Percentiles rank a stretch among this genome's conserved stretches.
Conservation (phyloP, 1,140 invertebrate genomes). For the Apis florea region DNA sequence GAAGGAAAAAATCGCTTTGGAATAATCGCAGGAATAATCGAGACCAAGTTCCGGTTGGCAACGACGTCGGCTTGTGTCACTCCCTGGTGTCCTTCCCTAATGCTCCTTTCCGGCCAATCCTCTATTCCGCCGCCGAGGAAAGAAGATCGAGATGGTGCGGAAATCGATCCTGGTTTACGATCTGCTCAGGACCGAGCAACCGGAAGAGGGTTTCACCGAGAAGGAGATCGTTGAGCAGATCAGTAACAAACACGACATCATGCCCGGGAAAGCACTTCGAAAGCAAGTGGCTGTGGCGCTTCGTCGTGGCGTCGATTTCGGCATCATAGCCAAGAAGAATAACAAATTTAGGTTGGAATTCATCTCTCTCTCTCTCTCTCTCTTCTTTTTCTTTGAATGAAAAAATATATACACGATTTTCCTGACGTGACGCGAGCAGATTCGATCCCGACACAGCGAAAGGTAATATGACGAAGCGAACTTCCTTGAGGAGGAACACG, state of each 20-base stretch:
- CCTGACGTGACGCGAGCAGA: slow-evolving; percentile 12
- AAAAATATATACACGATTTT: neutral
- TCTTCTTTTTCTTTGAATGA: no score
- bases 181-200: slow-evolving; percentile 58
- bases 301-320: slow-evolving; percentile 69
- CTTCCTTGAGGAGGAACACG: neutral
- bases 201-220: slow-evolving; percentile 57
- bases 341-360: slow-evolving; percentile 68
- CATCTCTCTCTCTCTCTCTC: neutral
- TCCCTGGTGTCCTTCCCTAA: neutral
- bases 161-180: slow-evolving; percentile 67
- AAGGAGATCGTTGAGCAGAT: slow-evolving; percentile 66
- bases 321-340: slow-evolving; percentile 65
- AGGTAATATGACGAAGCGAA: neutral
- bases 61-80: neutral
- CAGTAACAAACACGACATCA: slow-evolving; percentile 65
- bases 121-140: slow-evolving; percentile 1
- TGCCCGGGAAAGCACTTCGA: slow-evolving; percentile 55
- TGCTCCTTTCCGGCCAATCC: slow-evolving; percentile 3
- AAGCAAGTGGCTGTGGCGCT: slow-evolving; percentile 66
- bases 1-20: neutral
- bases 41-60: slow-evolving; percentile 4
- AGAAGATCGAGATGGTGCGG: slow-evolving; percentile 58
- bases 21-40: neutral
- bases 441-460: slow-evolving; percentile 35